phyloP scores from a whole-genome alignment of 2,113 vertebrate species.

The Athene cunicularia region DNA sequence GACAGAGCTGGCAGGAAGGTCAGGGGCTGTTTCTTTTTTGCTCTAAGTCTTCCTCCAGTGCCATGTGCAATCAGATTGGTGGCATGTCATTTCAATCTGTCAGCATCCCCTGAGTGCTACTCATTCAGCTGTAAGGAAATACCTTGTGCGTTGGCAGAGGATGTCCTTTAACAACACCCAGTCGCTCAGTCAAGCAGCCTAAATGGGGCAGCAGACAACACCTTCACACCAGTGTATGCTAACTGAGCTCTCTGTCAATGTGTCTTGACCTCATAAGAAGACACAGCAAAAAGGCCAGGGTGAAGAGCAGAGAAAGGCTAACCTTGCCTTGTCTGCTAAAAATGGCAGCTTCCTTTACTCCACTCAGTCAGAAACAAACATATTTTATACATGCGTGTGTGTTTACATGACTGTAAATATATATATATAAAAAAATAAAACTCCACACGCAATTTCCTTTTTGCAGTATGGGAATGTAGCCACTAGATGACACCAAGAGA shows the following conservation, averaged over 20 bases:
- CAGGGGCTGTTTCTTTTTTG: constrained; percentile 54
- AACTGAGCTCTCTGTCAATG: constrained; percentile 65
- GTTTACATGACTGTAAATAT: background rate
- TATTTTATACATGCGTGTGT: background rate
- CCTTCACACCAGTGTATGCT: constrained; percentile 75
- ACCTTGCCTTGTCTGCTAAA: constrained; percentile 66
- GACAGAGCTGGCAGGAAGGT: constrained; percentile 55
- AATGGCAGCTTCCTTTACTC: constrained; percentile 67
- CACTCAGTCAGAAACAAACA: constrained; percentile 61
- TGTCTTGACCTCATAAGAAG: constrained; percentile 77
- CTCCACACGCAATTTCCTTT: constrained; percentile 29
- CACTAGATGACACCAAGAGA: constrained; percentile 99
- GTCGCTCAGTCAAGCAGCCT: constrained; percentile 74
- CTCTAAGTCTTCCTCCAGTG: constrained; percentile 53
- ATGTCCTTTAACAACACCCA: constrained; percentile 77
- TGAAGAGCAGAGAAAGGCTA: constrained; percentile 60
- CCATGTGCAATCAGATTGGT: constrained; percentile 81
- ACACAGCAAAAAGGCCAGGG: constrained; percentile 54
- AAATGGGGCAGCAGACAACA: constrained; percentile 69
- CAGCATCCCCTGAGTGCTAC: constrained; percentile 74
- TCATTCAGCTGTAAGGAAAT: constrained; percentile 74
- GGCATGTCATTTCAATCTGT: constrained; percentile 80
- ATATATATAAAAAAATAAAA: background rate
- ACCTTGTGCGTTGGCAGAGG: constrained; percentile 69
- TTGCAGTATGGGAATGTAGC: constrained; percentile 86